Percentiles rank a stretch among this genome's conserved stretches.
Evolutionary conservation across 37 sponge, comb jelly and placozoan genomes (phyloP).

Genomic region (Haliclona indistincta): DNA sequence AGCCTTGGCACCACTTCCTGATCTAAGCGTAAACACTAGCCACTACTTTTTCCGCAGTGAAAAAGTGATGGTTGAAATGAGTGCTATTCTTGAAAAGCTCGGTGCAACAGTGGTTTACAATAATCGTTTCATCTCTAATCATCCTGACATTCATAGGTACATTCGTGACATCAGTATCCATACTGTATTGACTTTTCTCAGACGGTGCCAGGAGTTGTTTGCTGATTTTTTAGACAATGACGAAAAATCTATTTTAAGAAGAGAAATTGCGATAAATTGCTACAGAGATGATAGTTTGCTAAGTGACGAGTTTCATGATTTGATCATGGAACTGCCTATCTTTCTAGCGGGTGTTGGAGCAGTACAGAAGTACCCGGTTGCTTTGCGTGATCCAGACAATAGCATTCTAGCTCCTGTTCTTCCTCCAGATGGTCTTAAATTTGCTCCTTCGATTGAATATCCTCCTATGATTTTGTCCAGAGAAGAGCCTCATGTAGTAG

Average conservation of each 20-base stretch:
- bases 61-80: no score
- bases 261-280: not conserved
- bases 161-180: not conserved
- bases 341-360: conserved; percentile 46
- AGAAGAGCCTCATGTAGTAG: not conserved
- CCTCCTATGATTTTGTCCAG: conserved; percentile 29
- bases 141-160: not conserved
- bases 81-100: not conserved
- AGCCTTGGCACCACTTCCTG: not conserved
- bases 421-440: not conserved
- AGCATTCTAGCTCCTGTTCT: not conserved
- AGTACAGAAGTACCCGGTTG: not conserved
- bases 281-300: not conserved
- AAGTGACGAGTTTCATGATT: not conserved
- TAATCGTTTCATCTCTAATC: conserved; percentile 4
- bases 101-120: conserved; percentile 1
- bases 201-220: not conserved
- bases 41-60: no score
- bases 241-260: not conserved
- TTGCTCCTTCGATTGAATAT: conserved; percentile 16
- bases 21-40: not conserved
- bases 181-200: not conserved
- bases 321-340: conserved; percentile 20
- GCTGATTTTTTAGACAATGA: not conserved
- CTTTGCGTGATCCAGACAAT: not conserved